phyloP scores from a whole-genome alignment of 2,113 vertebrate species.

The Thinocorus orbignyianus region DNA sequence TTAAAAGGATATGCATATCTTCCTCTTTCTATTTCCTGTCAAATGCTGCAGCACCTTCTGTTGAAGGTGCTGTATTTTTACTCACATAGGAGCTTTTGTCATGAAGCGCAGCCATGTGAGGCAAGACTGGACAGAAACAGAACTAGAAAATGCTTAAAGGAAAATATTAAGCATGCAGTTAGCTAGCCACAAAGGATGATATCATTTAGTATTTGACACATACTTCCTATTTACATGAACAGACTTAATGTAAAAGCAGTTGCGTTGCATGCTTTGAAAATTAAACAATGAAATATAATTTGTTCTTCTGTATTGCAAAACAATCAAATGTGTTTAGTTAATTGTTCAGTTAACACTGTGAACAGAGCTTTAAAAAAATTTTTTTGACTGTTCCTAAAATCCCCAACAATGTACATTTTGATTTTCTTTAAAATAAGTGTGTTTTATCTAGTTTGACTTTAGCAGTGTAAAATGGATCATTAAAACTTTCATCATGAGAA shows the following conservation, averaged over 20 bases:
- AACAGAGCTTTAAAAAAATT: background rate
- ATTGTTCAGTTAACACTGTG: background rate
- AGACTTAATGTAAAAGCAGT: background rate
- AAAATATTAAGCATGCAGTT: background rate
- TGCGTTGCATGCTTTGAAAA: background rate
- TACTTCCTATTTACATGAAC: background rate
- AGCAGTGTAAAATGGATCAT: background rate
- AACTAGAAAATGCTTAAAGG: background rate
- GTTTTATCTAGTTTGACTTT: background rate
- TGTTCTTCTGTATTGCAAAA: background rate
- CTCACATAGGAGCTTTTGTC: background rate
- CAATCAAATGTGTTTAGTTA: background rate
- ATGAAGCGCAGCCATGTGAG: background rate
- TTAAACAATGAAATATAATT: background rate
- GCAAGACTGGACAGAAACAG: background rate
- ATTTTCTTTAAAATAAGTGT: background rate
- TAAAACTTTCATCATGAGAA: background rate
- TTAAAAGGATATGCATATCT: background rate
- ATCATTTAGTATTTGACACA: background rate
- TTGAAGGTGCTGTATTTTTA: background rate
- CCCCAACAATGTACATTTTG: accelerated
- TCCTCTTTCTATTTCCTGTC: background rate
- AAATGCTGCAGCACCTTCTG: background rate
- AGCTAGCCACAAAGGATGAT: background rate
- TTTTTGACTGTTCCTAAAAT: background rate